Percentiles rank a stretch among this genome's conserved stretches.
phyloP scores from a whole-genome alignment of 2,888 invertebrate species.

The Pinctada fucata region DNA sequence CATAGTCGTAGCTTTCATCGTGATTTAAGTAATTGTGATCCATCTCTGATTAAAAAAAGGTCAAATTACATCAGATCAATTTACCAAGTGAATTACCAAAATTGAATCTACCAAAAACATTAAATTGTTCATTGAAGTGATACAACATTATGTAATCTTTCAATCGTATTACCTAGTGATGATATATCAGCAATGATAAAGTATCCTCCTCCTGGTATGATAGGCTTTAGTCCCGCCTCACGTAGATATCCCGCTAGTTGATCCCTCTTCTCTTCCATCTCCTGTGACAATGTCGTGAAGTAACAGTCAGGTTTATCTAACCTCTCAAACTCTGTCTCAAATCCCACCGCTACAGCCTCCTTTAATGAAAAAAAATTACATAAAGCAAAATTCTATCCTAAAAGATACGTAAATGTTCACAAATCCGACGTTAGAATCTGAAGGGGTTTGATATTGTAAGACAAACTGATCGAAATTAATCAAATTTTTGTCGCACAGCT shows the following conservation, averaged over 20 bases:
- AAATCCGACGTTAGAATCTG: too few species aligned
- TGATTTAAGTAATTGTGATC: slow-evolving; percentile 73
- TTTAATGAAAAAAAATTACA: slow-evolving; percentile 2
- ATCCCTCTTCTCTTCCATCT: slow-evolving; percentile 80
- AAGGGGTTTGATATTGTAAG: too few species aligned
- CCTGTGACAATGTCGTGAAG: slow-evolving; percentile 86
- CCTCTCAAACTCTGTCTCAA: slow-evolving; percentile 38
- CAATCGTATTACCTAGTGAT: slow-evolving; percentile 45
- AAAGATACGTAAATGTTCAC: too few species aligned
- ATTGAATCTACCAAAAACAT: too few species aligned
- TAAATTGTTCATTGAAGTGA: too few species aligned
- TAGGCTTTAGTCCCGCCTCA: slow-evolving; percentile 92
- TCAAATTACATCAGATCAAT: neutral
- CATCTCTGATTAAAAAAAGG: slow-evolving; percentile 76
- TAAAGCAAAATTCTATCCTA: too few species aligned
- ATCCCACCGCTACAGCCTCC: slow-evolving; percentile 44
- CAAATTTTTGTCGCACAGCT: too few species aligned
- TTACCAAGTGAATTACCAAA: too few species aligned
- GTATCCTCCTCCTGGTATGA: slow-evolving; percentile 96
- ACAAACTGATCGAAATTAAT: too few species aligned
- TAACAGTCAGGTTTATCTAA: slow-evolving; percentile 85
- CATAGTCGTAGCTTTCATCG: slow-evolving; percentile 83
- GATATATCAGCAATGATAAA: slow-evolving; percentile 96
- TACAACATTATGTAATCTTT: neutral
- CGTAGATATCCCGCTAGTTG: slow-evolving; percentile 60